Conservation (phyloP, 2,797 vertebrate genomes). For the Lepilemur ruficaudatus region DNA sequence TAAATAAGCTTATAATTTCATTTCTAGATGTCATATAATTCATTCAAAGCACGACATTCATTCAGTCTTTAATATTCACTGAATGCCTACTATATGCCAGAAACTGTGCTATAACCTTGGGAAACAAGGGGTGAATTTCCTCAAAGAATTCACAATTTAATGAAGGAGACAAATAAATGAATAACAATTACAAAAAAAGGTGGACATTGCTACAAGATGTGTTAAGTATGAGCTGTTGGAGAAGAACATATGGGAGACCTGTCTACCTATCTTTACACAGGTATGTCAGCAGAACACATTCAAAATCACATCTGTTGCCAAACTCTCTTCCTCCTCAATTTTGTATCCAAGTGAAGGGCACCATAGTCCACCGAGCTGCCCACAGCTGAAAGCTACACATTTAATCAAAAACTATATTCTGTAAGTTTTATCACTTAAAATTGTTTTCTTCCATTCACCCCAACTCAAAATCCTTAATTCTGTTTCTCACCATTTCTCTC, state of each 20-base stretch:
- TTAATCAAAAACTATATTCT: not conserved
- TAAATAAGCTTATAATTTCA: not conserved
- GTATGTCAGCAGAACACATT: not conserved
- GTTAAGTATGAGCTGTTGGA: not conserved
- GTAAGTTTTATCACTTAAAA: not conserved
- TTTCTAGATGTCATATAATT: not conserved
- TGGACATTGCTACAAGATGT: not conserved
- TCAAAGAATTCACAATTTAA: not conserved
- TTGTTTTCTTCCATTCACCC: not conserved
- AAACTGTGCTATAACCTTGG: not conserved
- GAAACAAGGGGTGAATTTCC: not conserved
- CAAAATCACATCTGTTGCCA: not conserved
- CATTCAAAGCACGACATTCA: not conserved
- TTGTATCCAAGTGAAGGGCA: not conserved
- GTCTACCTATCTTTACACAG: too few relatives aligned
- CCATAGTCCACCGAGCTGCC: not conserved
- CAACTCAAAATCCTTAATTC: not conserved
- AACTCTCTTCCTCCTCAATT: not conserved
- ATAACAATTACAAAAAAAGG: not conserved
- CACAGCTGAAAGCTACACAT: not conserved
- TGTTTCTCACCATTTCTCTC: not conserved
- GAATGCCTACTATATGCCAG: not conserved
- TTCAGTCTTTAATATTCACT: not conserved
- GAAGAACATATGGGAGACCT: fast-evolving
- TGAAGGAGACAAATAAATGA: not conserved